These are phyloP conservation scores for Apamea epomidion DNA, from an alignment of 2,888 invertebrate genomes.

Conservation along the genomic window DNA sequence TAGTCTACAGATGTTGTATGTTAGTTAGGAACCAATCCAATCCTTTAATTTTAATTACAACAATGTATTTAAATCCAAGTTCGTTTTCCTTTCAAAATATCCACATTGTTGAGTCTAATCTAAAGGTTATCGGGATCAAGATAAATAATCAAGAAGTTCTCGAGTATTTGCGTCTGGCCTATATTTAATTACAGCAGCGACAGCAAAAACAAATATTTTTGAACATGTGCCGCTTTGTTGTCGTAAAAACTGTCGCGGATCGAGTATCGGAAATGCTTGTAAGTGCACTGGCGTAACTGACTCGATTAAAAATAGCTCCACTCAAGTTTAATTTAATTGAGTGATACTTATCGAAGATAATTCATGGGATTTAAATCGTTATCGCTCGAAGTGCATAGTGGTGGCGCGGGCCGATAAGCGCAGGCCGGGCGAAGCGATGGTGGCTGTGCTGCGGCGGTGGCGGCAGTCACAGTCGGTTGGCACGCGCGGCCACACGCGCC, in stretches of 20 bases:
- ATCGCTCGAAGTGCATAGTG: constrained; percentile 82
- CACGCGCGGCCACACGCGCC: constrained; percentile 88
- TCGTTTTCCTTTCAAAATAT: constrained; percentile 18
- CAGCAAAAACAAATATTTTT: constrained; percentile 16
- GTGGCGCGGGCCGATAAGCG: constrained; percentile 85
- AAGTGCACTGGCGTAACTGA: neutral
- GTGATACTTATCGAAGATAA: constrained; percentile 44
- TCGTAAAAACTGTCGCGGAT: constrained; percentile 1
- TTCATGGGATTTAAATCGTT: constrained; percentile 78
- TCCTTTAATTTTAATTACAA: constrained; percentile 41
- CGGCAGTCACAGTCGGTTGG: constrained; percentile 86
- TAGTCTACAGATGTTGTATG: constrained; percentile 33
- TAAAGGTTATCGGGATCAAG: constrained; percentile 13
- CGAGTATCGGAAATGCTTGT: neutral
- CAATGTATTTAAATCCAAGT: constrained; percentile 18
- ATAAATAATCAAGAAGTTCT: constrained; percentile 29
- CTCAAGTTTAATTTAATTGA: constrained; percentile 44
- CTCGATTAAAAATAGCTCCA: constrained; percentile 52
- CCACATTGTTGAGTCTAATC: constrained; percentile 19
- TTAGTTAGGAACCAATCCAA: constrained; percentile 39
- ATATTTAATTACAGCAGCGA: constrained; percentile 36
- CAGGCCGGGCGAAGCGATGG: constrained; percentile 76
- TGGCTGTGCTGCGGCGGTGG: constrained; percentile 71
- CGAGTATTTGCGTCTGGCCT: constrained; percentile 15
- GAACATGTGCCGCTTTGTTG: neutral